Base-by-base conservation (phyloP, 1,140 invertebrate species). In the Cydia splendana region DNA sequence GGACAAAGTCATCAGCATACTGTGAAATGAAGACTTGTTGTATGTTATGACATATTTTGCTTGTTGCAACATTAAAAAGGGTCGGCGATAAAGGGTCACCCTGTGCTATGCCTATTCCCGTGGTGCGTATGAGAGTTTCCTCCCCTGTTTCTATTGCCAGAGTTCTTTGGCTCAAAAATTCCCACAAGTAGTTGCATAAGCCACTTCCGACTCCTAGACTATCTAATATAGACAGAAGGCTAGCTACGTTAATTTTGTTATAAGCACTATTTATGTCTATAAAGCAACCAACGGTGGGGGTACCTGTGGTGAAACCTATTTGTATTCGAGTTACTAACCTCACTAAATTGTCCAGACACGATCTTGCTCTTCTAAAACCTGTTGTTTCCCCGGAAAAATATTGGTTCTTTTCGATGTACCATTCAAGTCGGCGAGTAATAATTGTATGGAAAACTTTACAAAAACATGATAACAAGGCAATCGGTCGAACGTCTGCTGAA, bases 1-100 rank as follows among this genome's bases (percentile, higher is more conserved):
- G 71, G 7, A 79, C 79, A 67, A 77, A 80, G 65, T 80, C 79
- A 24, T 80, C 75, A 18, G 76, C 79, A 62, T 78, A 80, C 57
- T 79, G 78, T 10, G 78, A 79, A 74, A 75, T 62, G 7, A 30
- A 24, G 3, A 79, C 78, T 75, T 65, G 73, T 74, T 65, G 12
- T 34, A 75, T 73, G 20, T 13, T 67, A 38, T 73, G 71, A 45
- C 76, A 77, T 15, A 78, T 78, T 13, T 74, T 15, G 48, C 4
- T 6, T 5, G 77, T 78, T 4, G 38, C 77, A 1, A 38, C 34
- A 75, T 79, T 79, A 76, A 79, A 79, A 13, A 79, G 65, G 15
- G 76, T 28, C 6, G 75, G 78, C 3, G 78, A 76, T 20, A 79
- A 38, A 0, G 71, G 78, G 34, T 79, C 78, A 18, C 75, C 78